These are phyloP conservation scores for Pseudois nayaur DNA, from an alignment of 2,113 vertebrate genomes.

Conservation along the genomic window DNA sequence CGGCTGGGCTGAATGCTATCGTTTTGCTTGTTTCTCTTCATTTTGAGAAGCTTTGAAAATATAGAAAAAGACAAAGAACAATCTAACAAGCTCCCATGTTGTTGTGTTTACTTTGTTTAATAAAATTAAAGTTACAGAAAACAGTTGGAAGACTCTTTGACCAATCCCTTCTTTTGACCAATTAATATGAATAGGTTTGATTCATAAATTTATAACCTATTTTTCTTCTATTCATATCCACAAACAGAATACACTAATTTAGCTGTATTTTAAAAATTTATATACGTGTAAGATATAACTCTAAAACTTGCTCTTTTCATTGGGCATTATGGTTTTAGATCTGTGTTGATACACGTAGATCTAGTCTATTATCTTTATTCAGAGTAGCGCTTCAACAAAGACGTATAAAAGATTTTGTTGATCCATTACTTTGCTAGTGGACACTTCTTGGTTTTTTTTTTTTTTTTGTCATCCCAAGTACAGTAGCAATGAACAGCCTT, in stretches of 20 bases:
- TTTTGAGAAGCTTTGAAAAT: conserved; percentile 8
- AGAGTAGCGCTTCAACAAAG: not conserved
- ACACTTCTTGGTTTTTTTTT: not conserved
- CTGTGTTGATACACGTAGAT: not conserved
- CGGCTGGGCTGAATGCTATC: not conserved
- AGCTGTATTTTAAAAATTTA: not conserved
- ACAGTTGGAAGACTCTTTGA: not conserved
- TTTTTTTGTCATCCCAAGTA: not conserved
- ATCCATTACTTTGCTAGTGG: not conserved
- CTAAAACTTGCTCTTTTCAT: not conserved
- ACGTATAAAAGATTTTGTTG: not conserved
- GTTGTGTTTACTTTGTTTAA: not conserved
- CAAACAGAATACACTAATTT: not conserved
- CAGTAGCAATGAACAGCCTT: not conserved
- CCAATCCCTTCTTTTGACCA: not conserved
- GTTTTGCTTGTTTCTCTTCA: not conserved
- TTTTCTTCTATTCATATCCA: not conserved
- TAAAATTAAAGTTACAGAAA: conserved; percentile 24
- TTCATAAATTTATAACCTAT: not conserved
- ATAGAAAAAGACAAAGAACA: not conserved
- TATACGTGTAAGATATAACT: not conserved
- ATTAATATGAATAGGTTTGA: not conserved
- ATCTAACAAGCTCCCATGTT: not conserved
- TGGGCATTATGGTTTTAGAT: not conserved
- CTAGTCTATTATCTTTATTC: not conserved